A percentile compares a stretch with the other conserved stretches of the same genome.
Evolutionary conservation across 2,797 vertebrate species (phyloP).

Genomic region (Notoglanidium macrostoma): DNA sequence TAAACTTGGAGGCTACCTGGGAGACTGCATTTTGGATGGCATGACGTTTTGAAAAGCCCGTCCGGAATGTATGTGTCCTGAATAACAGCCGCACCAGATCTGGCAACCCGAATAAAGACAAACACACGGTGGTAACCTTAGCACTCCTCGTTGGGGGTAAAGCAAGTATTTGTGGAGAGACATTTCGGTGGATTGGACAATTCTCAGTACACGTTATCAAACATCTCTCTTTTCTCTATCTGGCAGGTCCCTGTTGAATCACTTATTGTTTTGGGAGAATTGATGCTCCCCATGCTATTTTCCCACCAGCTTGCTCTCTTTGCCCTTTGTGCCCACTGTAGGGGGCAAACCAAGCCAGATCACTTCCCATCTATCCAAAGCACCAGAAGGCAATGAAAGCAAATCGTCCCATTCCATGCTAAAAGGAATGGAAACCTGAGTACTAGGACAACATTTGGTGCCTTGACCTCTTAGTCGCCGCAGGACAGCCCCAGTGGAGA

Average conservation of each 20-base stretch:
- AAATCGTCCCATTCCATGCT: slow-evolving; percentile 37
- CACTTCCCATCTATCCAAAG: slow-evolving; percentile 49
- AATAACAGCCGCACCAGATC: slow-evolving; percentile 38
- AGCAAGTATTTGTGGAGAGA: slow-evolving; percentile 59
- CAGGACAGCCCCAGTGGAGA: slow-evolving; percentile 28
- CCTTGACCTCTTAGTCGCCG: slow-evolving; percentile 47
- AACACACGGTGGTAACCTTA: slow-evolving; percentile 55
- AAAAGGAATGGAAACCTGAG: slow-evolving; percentile 46
- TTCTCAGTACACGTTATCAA: slow-evolving; percentile 47
- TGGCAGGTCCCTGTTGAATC: slow-evolving; percentile 52
- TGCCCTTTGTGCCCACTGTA: slow-evolving; percentile 55
- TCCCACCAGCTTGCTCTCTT: slow-evolving; percentile 56
- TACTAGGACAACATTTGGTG: slow-evolving; percentile 49
- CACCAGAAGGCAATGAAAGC: slow-evolving; percentile 42
- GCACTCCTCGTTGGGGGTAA: slow-evolving; percentile 59
- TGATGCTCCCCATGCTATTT: slow-evolving; percentile 53
- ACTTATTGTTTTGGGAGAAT: slow-evolving; percentile 52
- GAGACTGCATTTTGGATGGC: slow-evolving; percentile 52
- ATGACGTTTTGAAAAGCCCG: slow-evolving; percentile 40
- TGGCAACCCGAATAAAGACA: slow-evolving; percentile 39
- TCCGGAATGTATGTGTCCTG: slow-evolving; percentile 37
- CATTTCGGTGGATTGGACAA: slow-evolving; percentile 38
- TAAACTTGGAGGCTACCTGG: slow-evolving; percentile 26
- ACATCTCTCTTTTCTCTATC: slow-evolving; percentile 49
- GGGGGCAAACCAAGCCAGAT: slow-evolving; percentile 47